Percentiles rank a stretch among this genome's conserved stretches.
These are phyloP conservation scores for Butastur rufipennis DNA, from an alignment of 2,113 vertebrate genomes.

Conservation along the genomic window DNA sequence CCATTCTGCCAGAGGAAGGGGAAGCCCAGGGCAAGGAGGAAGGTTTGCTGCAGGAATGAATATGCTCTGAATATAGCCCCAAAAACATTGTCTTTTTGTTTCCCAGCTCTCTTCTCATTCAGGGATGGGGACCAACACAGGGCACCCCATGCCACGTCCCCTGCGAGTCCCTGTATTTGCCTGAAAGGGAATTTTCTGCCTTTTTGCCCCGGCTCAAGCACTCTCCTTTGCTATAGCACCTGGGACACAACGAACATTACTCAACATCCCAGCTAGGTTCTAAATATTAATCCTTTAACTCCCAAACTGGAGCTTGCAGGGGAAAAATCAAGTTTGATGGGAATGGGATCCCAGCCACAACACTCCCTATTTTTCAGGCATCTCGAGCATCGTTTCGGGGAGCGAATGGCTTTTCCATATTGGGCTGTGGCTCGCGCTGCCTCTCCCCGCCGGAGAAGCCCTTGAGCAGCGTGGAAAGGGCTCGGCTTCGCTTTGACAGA, in stretches of 20 bases:
- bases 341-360: neutral
- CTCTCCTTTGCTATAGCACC: neutral
- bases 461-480: neutral
- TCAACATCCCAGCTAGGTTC: neutral
- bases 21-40: neutral
- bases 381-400: fast-evolving
- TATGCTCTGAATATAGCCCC: neutral
- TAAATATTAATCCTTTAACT: neutral
- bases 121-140: neutral
- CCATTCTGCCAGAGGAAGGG: neutral
- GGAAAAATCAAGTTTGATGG: neutral
- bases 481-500: neutral
- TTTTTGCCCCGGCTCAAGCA: neutral
- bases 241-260: fast-evolving
- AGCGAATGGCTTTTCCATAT: neutral
- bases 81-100: neutral
- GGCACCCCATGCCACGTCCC: fast-evolving
- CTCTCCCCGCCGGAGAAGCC: neutral
- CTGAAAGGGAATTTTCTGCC: neutral
- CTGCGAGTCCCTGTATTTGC: fast-evolving
- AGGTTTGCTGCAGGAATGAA: neutral
- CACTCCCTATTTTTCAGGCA: neutral
- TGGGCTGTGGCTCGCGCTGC: neutral
- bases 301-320: neutral
- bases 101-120: neutral